Base-by-base conservation (phyloP, 2,113 vertebrate species). In the Hippocampus mohnikei region DNA sequence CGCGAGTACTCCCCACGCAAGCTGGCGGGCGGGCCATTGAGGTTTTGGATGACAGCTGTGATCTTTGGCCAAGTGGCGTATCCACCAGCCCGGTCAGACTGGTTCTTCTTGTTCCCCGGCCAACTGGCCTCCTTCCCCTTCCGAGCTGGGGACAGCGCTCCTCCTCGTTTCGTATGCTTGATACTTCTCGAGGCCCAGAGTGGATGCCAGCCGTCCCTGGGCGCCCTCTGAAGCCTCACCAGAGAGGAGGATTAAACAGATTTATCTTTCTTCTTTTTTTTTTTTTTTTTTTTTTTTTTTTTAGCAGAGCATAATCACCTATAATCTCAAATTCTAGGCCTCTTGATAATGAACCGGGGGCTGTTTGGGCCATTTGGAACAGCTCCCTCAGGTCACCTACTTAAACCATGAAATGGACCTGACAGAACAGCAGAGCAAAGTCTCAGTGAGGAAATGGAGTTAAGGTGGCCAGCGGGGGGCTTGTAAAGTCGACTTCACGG, bases 291-390 rank as follows among this genome's bases (percentile, higher is more conserved):
- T 62, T 62, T 85, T 79, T 86, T 81, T 63, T 65, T 81, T 76
- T 69, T 70, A 63, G 86, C 87, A 81, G 86, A 89, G 84, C 82
- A 76, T 91, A 91, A 87, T 90, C 87, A 90, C 82, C 87, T 90
- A 89, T 92, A 92, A 92, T 91, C 91, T 92, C 87, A 85, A 89
- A 92, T 92, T 91, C 90, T 86, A 83, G 79, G 84, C 77, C 87
- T 86, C 87, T 85, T 89, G 91, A 90, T 92, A 85, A 90, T 87
- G 72, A 91, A 89, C 80, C 78, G 79, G 70, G 63, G 82, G 75
- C 77, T 76, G 77, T 80, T 83, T 78, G 27, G 66, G 77, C 79
- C 78, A 78, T 84, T 90, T 81, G 71, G 77, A 83, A 83, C 73
- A 42, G 56, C 67, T 84, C 80, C 83, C 79, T 84, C 64, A 53